These are phyloP conservation scores for Aethes cnicana DNA, from an alignment of 2,888 invertebrate species.

Conservation along the genomic window DNA sequence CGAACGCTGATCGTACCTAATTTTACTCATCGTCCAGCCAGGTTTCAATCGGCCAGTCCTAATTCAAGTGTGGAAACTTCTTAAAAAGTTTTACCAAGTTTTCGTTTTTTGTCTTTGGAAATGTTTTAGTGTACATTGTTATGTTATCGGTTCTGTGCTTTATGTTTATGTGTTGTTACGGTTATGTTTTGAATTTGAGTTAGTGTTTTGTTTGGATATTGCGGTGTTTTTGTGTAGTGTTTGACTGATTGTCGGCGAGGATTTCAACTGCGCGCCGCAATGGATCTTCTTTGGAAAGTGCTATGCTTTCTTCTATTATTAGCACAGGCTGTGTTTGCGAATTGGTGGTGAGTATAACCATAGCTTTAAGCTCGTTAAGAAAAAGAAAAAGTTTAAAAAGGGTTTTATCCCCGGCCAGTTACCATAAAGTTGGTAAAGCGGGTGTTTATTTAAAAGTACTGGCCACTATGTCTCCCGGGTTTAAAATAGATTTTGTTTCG, in stretches of 20 bases:
- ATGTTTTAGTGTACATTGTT: constrained; percentile 62
- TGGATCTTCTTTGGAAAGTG: constrained; percentile 74
- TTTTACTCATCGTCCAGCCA: constrained; percentile 36
- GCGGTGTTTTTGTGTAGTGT: constrained; percentile 40
- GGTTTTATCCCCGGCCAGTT: constrained; percentile 5
- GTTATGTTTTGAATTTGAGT: constrained; percentile 48
- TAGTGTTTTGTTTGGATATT: constrained; percentile 39
- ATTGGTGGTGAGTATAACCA: constrained; percentile 81
- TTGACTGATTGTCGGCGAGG: constrained; percentile 43
- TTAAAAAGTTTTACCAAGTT: constrained; percentile 62
- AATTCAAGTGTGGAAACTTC: constrained; percentile 49
- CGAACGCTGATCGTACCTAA: constrained; percentile 39
- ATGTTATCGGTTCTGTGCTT: constrained; percentile 58
- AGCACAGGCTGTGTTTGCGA: constrained; percentile 64
- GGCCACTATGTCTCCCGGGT: background rate
- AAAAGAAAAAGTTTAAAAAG: constrained; percentile 14
- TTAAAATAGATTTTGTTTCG: constrained; percentile 10
- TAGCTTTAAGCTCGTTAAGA: constrained; percentile 11
- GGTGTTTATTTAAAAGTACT: constrained; percentile 17
- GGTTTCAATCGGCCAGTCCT: constrained; percentile 49
- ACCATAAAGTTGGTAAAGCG: constrained; percentile 12
- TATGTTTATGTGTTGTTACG: constrained; percentile 55
- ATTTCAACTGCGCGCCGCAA: constrained; percentile 44
- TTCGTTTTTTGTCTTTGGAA: constrained; percentile 45
- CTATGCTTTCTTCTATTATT: constrained; percentile 61